Conservation (phyloP, 2,797 vertebrate species). For the Anguilla pacifica region DNA sequence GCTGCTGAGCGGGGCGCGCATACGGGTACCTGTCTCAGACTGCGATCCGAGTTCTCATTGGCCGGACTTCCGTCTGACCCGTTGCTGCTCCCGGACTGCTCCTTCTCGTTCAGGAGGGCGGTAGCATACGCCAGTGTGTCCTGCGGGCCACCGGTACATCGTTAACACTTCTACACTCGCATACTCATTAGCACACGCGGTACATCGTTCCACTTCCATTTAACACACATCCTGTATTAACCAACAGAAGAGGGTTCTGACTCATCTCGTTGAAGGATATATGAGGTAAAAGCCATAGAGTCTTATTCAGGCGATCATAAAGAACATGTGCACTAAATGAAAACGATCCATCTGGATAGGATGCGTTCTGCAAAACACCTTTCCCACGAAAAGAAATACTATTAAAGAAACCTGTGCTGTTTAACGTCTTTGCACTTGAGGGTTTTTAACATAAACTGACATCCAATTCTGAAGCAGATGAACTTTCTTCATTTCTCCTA, state of each 20-base stretch:
- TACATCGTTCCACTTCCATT: not conserved
- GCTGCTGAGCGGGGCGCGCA: not conserved
- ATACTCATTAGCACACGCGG: slow-evolving; percentile 21
- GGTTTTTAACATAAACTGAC: not conserved
- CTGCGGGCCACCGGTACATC: slow-evolving; percentile 57
- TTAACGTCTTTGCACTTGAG: not conserved
- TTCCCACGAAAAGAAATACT: not conserved
- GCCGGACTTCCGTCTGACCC: slow-evolving; percentile 96
- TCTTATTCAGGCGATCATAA: not conserved
- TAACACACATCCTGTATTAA: slow-evolving; percentile 9
- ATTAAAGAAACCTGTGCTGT: not conserved
- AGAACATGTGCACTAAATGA: not conserved
- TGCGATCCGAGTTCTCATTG: slow-evolving; percentile 90
- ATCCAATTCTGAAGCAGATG: not conserved
- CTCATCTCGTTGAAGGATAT: not conserved
- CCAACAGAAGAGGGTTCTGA: not conserved
- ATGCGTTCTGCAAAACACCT: not conserved
- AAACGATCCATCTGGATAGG: not conserved
- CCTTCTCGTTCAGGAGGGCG: slow-evolving; percentile 95
- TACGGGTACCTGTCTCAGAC: slow-evolving; percentile 86
- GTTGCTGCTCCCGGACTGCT: slow-evolving; percentile 97
- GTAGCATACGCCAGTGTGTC: slow-evolving; percentile 96
- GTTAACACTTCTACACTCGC: slow-evolving; percentile 28
- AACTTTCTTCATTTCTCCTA: not conserved
- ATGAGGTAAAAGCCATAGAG: not conserved